phyloP scores from a whole-genome alignment of 2,113 vertebrate genomes.

The Accipiter virgatus region DNA sequence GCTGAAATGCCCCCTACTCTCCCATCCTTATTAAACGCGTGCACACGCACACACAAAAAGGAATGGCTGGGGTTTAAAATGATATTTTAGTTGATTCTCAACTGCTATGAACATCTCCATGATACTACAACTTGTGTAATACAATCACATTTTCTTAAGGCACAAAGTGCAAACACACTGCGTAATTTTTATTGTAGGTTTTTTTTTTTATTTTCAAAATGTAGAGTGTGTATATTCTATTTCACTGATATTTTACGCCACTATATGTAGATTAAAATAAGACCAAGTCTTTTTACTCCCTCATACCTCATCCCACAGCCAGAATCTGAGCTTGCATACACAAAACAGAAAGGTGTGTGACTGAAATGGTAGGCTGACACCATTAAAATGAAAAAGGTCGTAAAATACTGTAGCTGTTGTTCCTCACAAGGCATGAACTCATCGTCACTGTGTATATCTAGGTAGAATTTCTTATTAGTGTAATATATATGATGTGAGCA shows the following conservation, averaged over 20 bases:
- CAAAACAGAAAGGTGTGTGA: not conserved
- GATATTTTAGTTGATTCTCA: not conserved
- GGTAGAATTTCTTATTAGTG: not conserved
- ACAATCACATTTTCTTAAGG: not conserved
- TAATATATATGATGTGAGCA: conserved; percentile 27
- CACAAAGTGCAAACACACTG: not conserved
- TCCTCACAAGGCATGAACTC: not conserved
- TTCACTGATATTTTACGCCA: not conserved
- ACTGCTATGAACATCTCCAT: not conserved
- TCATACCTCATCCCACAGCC: not conserved
- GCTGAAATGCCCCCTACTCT: not conserved
- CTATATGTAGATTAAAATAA: not conserved
- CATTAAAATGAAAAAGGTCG: not conserved
- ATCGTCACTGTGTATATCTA: not conserved
- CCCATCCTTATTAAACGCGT: not conserved
- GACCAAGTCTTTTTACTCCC: not conserved
- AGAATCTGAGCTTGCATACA: not conserved
- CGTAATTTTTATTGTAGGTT: not conserved
- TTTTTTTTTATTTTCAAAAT: not conserved
- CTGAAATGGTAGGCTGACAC: not conserved
- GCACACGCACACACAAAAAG: not conserved
- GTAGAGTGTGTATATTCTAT: not conserved
- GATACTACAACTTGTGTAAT: not conserved
- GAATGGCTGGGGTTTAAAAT: not conserved
- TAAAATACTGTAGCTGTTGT: not conserved